Percentiles rank a stretch among this genome's conserved stretches.
Evolutionary conservation across 2,888 invertebrate species (phyloP).

Genomic region (Phragmatobia fuliginosa): DNA sequence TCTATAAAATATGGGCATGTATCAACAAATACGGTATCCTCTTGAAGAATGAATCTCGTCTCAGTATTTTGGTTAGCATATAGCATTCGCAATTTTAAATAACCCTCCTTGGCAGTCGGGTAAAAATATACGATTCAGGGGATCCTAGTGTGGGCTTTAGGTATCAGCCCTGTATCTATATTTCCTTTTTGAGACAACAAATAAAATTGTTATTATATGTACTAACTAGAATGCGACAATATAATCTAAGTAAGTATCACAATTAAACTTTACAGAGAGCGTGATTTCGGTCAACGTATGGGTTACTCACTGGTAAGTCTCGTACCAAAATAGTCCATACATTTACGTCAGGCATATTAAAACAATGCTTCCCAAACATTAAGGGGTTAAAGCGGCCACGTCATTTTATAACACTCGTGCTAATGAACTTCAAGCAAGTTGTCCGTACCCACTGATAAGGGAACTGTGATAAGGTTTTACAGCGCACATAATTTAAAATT

Average conservation of each 20-base stretch:
- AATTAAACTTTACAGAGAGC: background rate
- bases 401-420: slow-evolving; percentile 49
- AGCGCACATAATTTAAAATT: slow-evolving; percentile 5
- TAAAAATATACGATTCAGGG: too few species aligned
- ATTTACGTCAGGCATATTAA: background rate
- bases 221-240: background rate
- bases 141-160: too few species aligned
- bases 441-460: slow-evolving; percentile 44
- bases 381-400: slow-evolving; percentile 36
- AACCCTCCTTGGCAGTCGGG: too few species aligned
- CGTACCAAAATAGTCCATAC: background rate
- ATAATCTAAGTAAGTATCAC: background rate
- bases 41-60: too few species aligned
- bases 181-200: too few species aligned
- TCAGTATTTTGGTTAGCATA: too few species aligned
- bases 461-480: slow-evolving; percentile 19
- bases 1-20: background rate
- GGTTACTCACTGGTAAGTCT: background rate
- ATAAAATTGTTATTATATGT: background rate
- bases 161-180: too few species aligned
- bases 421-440: slow-evolving; percentile 55
- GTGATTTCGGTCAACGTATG: background rate
- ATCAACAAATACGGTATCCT: background rate
- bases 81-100: background rate
- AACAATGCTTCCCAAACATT: slow-evolving; percentile 14